Percentiles rank a stretch among this genome's conserved stretches.
phyloP scores from a whole-genome alignment of 2,888 invertebrate species.

The Drosophila maculinotata region DNA sequence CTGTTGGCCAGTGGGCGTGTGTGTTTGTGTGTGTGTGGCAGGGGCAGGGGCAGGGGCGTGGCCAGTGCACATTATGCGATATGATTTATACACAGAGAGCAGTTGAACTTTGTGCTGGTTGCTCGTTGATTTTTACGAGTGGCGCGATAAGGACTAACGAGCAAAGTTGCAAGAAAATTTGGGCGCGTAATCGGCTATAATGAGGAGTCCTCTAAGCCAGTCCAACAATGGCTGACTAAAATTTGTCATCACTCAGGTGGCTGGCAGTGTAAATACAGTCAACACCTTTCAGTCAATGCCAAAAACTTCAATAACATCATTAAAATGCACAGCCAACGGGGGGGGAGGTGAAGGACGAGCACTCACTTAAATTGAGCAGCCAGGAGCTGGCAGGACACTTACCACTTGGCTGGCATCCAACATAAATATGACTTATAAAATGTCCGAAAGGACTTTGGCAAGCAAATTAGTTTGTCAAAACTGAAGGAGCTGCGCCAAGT shows the following conservation, averaged over 20 bases:
- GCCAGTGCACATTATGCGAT: conserved; percentile 33
- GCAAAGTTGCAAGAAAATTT: conserved; percentile 41
- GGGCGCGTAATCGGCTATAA: conserved; percentile 27
- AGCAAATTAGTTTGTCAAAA: conserved; percentile 63
- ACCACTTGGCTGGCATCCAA: conserved; percentile 66
- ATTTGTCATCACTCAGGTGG: conserved; percentile 47
- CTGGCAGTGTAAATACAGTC: conserved; percentile 42
- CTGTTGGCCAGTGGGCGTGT: conserved; percentile 17
- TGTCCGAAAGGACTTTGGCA: conserved; percentile 59
- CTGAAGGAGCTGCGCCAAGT: conserved; percentile 27
- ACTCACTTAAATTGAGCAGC: conserved; percentile 67
- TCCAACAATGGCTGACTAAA: conserved; percentile 25
- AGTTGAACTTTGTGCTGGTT: conserved; percentile 36
- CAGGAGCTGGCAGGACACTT: conserved; percentile 36
- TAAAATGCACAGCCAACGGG: conserved; percentile 46
- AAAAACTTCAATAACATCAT: conserved; percentile 75
- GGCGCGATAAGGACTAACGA: conserved; percentile 51
- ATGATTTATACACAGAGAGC: conserved; percentile 49
- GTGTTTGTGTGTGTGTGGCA: conserved; percentile 1
- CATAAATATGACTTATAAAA: conserved; percentile 76
- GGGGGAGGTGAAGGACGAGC: conserved; percentile 14
- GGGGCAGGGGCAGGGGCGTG: conserved; percentile 45
- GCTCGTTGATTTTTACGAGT: conserved; percentile 51
- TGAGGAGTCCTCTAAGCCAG: conserved; percentile 19
- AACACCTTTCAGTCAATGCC: conserved; percentile 57